A percentile compares a stretch with the other conserved stretches of the same genome.
phyloP scores from a whole-genome alignment of 1,140 invertebrate species.

The Holcopasites calliopsidis region DNA sequence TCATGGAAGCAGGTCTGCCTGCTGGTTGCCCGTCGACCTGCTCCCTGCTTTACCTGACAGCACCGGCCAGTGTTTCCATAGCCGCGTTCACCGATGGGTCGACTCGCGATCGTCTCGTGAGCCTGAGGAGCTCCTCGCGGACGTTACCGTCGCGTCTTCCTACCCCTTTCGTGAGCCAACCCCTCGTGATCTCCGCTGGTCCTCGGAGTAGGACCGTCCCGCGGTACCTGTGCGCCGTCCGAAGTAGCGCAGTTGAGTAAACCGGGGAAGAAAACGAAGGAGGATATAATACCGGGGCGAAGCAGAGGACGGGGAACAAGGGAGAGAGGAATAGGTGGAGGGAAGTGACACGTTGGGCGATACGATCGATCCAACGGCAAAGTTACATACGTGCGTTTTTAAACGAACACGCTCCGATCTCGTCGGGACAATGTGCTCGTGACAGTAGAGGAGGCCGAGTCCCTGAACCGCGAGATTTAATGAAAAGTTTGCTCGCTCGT shows the following conservation, averaged over 20 bases:
- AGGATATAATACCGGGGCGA: too few species aligned
- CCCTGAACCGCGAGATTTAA: not conserved
- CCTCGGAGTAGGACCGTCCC: not conserved
- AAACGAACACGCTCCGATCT: slow-evolving; percentile 21
- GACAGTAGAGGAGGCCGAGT: slow-evolving; percentile 35
- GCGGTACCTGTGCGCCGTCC: not conserved
- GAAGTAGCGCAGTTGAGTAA: not conserved
- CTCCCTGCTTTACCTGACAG: slow-evolving; percentile 57
- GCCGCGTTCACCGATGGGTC: slow-evolving; percentile 60
- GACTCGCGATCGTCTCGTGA: slow-evolving; percentile 38
- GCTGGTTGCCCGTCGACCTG: slow-evolving; percentile 61
- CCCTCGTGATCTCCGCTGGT: not conserved
- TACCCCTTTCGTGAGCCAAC: not conserved
- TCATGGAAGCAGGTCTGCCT: slow-evolving; percentile 59
- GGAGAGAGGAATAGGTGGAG: slow-evolving; percentile 14
- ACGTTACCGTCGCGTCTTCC: slow-evolving; percentile 8
- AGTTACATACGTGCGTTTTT: slow-evolving; percentile 40
- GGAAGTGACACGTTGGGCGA: slow-evolving; percentile 59
- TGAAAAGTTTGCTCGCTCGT: not conserved
- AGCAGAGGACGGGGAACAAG: not conserved
- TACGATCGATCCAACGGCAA: slow-evolving; percentile 61
- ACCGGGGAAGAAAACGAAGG: not conserved
- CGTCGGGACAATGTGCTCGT: slow-evolving; percentile 52
- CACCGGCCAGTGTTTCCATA: slow-evolving; percentile 57
- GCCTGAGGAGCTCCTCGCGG: slow-evolving; percentile 25